A percentile compares a stretch with the other conserved stretches of the same genome.
These are phyloP conservation scores for Phylloscopus trochilus DNA, from an alignment of 2,113 vertebrate species.

Conservation along the genomic window DNA sequence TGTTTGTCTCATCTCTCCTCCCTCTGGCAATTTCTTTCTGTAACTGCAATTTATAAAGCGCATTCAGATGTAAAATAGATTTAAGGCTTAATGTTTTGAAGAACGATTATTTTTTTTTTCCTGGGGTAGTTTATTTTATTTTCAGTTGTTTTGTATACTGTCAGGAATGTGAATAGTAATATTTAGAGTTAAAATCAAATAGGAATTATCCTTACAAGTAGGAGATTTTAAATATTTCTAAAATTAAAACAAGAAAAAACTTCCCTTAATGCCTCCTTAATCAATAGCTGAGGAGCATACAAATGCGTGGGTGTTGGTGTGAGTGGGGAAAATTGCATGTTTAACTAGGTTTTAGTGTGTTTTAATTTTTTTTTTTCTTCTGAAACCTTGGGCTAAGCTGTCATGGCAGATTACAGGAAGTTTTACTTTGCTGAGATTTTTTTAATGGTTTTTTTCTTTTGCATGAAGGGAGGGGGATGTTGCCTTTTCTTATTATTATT, in stretches of 20 bases:
- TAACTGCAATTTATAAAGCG: background rate
- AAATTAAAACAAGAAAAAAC: background rate
- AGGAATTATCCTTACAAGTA: conserved; percentile 1
- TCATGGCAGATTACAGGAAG: background rate
- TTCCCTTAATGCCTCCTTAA: background rate
- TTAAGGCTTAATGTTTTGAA: conserved; percentile 9
- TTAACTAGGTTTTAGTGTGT: background rate
- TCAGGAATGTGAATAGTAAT: background rate
- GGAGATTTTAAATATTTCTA: background rate
- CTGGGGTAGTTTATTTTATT: background rate
- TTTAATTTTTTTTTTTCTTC: background rate
- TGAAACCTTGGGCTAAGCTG: background rate
- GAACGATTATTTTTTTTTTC: background rate
- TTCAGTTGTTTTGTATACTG: background rate
- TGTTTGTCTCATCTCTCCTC: conserved; percentile 20
- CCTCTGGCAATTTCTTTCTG: conserved; percentile 33
- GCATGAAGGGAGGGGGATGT: background rate
- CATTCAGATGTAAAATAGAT: conserved; percentile 31
- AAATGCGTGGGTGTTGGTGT: background rate
- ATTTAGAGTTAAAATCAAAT: background rate
- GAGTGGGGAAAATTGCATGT: background rate
- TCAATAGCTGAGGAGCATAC: background rate
- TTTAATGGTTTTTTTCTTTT: background rate
- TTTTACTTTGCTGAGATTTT: background rate
- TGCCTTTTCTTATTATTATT: conserved; percentile 23